Percentiles rank a stretch among this genome's conserved stretches.
phyloP scores from a whole-genome alignment of 1,140 invertebrate genomes.

The Lerema accius region DNA sequence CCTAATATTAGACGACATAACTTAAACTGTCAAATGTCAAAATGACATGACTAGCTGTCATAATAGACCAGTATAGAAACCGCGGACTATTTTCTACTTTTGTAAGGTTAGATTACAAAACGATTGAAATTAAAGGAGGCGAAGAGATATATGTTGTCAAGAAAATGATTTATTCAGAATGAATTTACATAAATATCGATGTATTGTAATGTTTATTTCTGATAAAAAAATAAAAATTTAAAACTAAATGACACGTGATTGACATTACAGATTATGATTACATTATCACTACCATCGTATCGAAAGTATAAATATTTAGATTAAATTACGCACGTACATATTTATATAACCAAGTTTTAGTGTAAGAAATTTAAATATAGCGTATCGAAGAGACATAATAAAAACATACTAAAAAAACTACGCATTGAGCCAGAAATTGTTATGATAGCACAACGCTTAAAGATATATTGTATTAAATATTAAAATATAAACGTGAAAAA shows the following conservation, averaged over 20 bases:
- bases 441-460: constrained; percentile 50
- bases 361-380: neutral
- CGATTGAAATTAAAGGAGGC: neutral
- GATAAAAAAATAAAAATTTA: neutral
- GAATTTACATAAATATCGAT: no score
- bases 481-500: constrained; percentile 43
- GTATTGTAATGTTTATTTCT: no score
- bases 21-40: constrained; percentile 65
- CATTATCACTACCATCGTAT: no score
- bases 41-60: constrained; percentile 76
- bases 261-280: neutral
- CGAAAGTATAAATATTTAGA: no score
- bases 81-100: neutral
- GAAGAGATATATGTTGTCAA: neutral
- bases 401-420: constrained; percentile 43
- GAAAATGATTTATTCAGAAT: neutral
- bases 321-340: neutral
- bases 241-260: neutral
- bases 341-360: neutral
- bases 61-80: constrained; percentile 36
- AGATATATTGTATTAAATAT: constrained; percentile 34
- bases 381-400: neutral
- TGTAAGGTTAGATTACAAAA: neutral
- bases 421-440: constrained; percentile 51
- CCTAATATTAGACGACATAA: constrained; percentile 52